Conservation (phyloP, 2,113 vertebrate genomes). For the Campylorhamphus procurvoides region DNA sequence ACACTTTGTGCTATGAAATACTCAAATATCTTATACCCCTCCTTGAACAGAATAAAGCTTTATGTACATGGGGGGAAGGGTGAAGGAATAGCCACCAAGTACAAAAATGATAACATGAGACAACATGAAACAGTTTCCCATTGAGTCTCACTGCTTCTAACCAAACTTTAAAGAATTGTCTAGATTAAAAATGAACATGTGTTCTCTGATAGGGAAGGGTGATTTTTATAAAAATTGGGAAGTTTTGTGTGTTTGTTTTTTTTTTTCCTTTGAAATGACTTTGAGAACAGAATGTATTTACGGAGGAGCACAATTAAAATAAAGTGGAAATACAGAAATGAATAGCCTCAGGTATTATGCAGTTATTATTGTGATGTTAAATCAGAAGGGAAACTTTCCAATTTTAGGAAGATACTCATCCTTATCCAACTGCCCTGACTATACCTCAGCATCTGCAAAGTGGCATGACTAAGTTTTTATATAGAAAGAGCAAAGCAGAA, state of each 20-base stretch:
- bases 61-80: accelerated
- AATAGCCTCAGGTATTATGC: background rate
- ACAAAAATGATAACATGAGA: background rate
- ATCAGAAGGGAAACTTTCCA: background rate
- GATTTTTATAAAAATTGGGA: background rate
- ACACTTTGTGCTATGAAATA: background rate
- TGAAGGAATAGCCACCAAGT: background rate
- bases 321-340: background rate
- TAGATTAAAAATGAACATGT: background rate
- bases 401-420: background rate
- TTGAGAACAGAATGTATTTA: background rate
- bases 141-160: background rate
- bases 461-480: background rate
- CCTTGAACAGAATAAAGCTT: background rate
- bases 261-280: background rate
- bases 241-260: background rate
- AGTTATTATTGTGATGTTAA: background rate
- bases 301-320: background rate
- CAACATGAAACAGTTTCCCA: background rate
- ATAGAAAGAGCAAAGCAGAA: background rate
- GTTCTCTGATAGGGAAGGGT: background rate
- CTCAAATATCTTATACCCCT: background rate
- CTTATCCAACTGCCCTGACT: background rate
- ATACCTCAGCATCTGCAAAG: background rate
- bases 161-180: background rate